phyloP scores from a whole-genome alignment of 2,888 invertebrate genomes.

The Epistrophe grossulariae region DNA sequence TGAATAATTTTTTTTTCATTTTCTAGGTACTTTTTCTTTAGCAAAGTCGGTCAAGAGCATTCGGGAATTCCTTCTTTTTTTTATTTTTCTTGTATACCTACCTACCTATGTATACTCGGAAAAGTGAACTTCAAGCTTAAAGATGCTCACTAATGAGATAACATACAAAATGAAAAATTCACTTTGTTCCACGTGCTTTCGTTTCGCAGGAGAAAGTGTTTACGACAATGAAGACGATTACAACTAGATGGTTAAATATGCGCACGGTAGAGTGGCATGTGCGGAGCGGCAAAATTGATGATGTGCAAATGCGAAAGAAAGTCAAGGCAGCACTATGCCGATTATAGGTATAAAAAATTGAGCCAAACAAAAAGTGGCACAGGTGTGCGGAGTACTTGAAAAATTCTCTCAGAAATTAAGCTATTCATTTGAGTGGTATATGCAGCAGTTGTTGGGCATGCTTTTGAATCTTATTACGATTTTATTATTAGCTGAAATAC shows the following conservation, averaged over 20 bases:
- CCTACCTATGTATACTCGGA: not conserved
- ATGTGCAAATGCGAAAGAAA: conserved; percentile 57
- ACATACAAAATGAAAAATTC: conserved; percentile 58
- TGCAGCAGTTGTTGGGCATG: not conserved
- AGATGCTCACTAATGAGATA: conserved; percentile 62
- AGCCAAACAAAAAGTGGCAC: conserved; percentile 27
- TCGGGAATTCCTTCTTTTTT: conserved; percentile 8
- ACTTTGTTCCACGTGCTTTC: conserved; percentile 36
- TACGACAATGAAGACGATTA: conserved; percentile 18
- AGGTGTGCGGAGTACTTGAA: not conserved
- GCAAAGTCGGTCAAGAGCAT: conserved; percentile 62
- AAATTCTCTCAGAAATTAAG: conserved; percentile 31
- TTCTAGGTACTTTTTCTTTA: not conserved
- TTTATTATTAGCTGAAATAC: no score
- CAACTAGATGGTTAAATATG: not conserved
- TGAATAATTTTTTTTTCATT: conserved; percentile 27
- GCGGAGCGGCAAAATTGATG: conserved; percentile 21
- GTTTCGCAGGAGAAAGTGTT: not conserved
- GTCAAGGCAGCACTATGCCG: conserved; percentile 47
- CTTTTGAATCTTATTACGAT: not conserved
- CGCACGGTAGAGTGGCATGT: not conserved
- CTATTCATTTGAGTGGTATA: conserved; percentile 10
- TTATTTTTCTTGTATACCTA: not conserved
- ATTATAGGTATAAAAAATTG: conserved; percentile 1
- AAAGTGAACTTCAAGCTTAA: conserved; percentile 32